Base-by-base conservation (phyloP, 2,797 vertebrate species). In the Catharus ustulatus region DNA sequence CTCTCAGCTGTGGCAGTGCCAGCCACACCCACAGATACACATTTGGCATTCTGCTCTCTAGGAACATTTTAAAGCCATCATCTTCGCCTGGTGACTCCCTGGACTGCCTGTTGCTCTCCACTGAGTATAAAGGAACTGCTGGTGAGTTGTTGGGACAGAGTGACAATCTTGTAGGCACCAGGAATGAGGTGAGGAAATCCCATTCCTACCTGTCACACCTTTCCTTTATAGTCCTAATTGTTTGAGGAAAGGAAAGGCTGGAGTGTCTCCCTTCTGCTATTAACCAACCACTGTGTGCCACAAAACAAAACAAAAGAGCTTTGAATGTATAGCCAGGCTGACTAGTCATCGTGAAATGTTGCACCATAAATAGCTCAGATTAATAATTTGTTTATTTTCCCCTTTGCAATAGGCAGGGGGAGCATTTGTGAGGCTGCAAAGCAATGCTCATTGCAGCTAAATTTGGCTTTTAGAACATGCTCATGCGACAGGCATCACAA, bases 371-470 rank as follows among this genome's bases (percentile, higher is more conserved):
- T 85, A 78, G 78, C 49, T 84, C n/a, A 78, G 58, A 89, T 95
- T 87, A 95, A 90, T 93, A 94, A 94, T 87, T 79, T 87, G n/a
- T 87, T 94, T 89, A 80, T 93, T 93, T 87, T 45, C 40, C 43
- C 20, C 54, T 85, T 79, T 46, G 23, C 58, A 74, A 61, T 43
- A 90, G 84, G 57, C 46, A 72, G 51, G 7, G 23, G 13, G 40
- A 94, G 40, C 0, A 0, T 77, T 80, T 0, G 4, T 46, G 54
- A 76, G 64, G 61, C 89, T 84, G 84, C 69, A 89, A 62, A 90
- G 86, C 71, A 84, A 34, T 54, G 73, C 48, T 89, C 26, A 57
- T 32, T 52, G 90, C 52, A 58, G 68, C 93, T 92, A 92, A 85
- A 91, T 87, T 79, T 93, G 94, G 49, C 7, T 2, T 93, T 90